Evolutionary conservation across 2,888 invertebrate genomes (phyloP), one percentile per base, ranked within the genome.

Genomic region (Epinotia bilunana): DNA sequence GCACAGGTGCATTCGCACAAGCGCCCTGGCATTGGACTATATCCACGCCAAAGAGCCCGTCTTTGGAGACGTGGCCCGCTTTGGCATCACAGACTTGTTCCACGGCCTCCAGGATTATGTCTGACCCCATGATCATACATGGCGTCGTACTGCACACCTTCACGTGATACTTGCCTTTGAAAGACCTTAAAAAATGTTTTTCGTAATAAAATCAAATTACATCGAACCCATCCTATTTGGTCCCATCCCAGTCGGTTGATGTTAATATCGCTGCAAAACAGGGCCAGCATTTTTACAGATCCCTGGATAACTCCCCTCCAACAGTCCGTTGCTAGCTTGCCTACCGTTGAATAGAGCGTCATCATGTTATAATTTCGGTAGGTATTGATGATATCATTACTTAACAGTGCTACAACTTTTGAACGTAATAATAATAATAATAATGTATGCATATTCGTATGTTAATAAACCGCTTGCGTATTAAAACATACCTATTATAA

Each of bases 131-230:
- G 3, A 94, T 76, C 93, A 93, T 93, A 77, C 93, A 93, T 0
- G 93, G 93, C 0, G 91, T 89, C 0, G 90, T 91, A 1, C 82
- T 81, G 76, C 93, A 94, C 7, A 93, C 87, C 75, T 93, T 92
- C 5, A 94, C 86, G 67, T 92, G 80, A 78, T 85, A 94, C 74
- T 90, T 90, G 3, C 93, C 93, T 74, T 88, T 86, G 74, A 76
- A 89, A 6, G 80, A 79, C 72, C 93, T 93, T 77, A 1, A 84
- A 62, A 73, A 39, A 61, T 28, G 61, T 16, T 33, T 33, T 13
- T 61, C 5, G 16, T 6, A 6, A 2, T n/a, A 0, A 5, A 49
- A 13, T 16, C 0, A 16, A 49, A 49, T 49, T 49, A 49, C 12
- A 16, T 49, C 16, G 5, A 53, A 39, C 9, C 39, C 39, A 39